A percentile compares a stretch with the other conserved stretches of the same genome.
Conservation (phyloP, 2,888 invertebrate genomes). For the Formica aserva region DNA sequence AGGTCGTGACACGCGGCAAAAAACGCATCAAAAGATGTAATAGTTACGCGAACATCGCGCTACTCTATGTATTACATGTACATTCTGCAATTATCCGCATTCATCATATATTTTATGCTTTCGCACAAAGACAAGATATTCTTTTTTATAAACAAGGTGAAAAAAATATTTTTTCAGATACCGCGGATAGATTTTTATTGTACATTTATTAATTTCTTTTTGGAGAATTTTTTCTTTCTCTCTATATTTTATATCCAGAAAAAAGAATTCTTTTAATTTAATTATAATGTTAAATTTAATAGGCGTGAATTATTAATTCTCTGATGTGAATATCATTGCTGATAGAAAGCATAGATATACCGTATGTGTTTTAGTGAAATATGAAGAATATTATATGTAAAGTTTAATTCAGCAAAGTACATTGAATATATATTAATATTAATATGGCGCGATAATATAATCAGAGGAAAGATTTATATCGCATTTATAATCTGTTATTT, state of each 20-base stretch:
- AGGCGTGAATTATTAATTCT: not conserved
- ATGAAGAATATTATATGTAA: slow-evolving; percentile 28
- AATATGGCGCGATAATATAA: not conserved
- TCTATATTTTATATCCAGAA: not conserved
- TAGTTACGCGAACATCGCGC: not conserved
- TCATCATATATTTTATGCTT: not conserved
- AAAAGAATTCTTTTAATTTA: not conserved
- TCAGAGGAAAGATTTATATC: slow-evolving; percentile 28
- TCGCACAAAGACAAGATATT: too few relatives aligned
- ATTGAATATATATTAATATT: slow-evolving; percentile 23
- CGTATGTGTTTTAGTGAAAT: slow-evolving; percentile 30
- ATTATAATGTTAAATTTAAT: not conserved
- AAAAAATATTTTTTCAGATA: not conserved
- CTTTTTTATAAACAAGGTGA: not conserved
- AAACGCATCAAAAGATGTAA: slow-evolving; percentile 21
- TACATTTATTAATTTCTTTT: not conserved
- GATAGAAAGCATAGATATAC: slow-evolving; percentile 38
- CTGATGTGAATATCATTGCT: not conserved
- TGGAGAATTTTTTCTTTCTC: not conserved
- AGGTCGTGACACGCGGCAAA: slow-evolving; percentile 27
- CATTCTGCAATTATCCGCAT: slow-evolving; percentile 7
- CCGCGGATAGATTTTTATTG: not conserved
- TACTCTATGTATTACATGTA: not conserved
- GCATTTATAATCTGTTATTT: slow-evolving; percentile 18
- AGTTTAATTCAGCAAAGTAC: not conserved